These are phyloP conservation scores for Drosophila nigromelanica DNA, from an alignment of 1,140 invertebrate genomes.

Conservation along the genomic window DNA sequence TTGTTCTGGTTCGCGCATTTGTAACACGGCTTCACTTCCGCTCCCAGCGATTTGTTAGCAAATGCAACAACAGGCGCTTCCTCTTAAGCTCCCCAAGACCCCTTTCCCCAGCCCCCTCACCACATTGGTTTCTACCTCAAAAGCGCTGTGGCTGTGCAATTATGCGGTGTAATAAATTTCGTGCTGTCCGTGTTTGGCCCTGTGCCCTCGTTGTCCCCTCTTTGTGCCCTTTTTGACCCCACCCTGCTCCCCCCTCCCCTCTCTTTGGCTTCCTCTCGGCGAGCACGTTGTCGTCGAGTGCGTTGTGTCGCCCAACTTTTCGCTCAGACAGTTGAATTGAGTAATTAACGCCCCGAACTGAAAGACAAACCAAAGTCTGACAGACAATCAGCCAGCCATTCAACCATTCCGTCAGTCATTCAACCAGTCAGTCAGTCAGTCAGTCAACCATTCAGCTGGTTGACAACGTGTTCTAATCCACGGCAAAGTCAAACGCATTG, in stretches of 20 bases:
- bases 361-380: constrained; percentile 31
- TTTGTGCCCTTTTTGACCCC: background rate
- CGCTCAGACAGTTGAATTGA: constrained; percentile 71
- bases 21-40: constrained; percentile 79
- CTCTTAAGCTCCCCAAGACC: background rate
- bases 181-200: constrained; percentile 63
- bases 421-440: background rate
- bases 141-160: constrained; percentile 79
- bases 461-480: constrained; percentile 58
- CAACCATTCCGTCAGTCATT: constrained; percentile 14
- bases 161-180: constrained; percentile 82
- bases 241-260: background rate
- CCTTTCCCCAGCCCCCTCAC: constrained; percentile 3
- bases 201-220: too few relatives aligned
- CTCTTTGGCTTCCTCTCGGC: background rate
- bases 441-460: constrained; percentile 6
- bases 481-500: constrained; percentile 56
- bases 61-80: constrained; percentile 71
- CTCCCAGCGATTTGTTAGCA: constrained; percentile 76
- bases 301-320: constrained; percentile 52
- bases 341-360: constrained; percentile 68
- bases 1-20: constrained; percentile 75
- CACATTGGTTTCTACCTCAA: constrained; percentile 55
- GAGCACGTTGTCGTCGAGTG: constrained; percentile 37
- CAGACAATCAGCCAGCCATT: constrained; percentile 15